Percentiles rank a stretch among this genome's conserved stretches.
Evolutionary conservation across 2,888 invertebrate species (phyloP).

Genomic region (Mesodorylaimus sp.): DNA sequence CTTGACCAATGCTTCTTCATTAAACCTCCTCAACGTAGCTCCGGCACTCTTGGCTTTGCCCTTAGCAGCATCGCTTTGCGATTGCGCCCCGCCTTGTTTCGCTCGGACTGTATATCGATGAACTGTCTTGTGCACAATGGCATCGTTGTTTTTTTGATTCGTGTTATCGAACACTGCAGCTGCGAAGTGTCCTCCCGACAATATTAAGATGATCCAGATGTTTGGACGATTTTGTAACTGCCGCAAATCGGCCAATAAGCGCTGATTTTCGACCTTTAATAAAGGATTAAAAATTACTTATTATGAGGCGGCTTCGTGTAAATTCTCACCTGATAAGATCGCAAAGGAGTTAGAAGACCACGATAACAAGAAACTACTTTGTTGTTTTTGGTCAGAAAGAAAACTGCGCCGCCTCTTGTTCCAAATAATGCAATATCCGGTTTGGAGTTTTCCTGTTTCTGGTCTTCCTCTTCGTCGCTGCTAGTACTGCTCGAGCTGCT

Average conservation of each 20-base stretch:
- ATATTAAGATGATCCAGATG: slow-evolving; percentile 55
- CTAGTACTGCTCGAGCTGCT: background rate
- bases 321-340: background rate
- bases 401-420: background rate
- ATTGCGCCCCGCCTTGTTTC: slow-evolving; percentile 61
- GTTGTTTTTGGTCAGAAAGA: background rate
- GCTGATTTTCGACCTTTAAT: no score
- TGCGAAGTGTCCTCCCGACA: slow-evolving; percentile 66
- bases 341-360: background rate
- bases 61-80: slow-evolving; percentile 41
- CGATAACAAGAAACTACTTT: background rate
- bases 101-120: slow-evolving; percentile 65
- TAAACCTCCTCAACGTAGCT: slow-evolving; percentile 56
- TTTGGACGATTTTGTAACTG: no score
- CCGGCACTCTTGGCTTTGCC: slow-evolving; percentile 56
- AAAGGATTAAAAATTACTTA: no score
- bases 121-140: slow-evolving; percentile 54
- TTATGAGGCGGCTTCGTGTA: no score
- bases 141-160: slow-evolving; percentile 33
- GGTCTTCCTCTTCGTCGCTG: background rate
- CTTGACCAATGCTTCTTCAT: slow-evolving; percentile 47
- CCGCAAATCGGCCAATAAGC: no score
- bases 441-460: background rate
- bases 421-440: no score
- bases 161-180: slow-evolving; percentile 44